A percentile compares a stretch with the other conserved stretches of the same genome.
These are phyloP conservation scores for Cynaeus angustus DNA, from an alignment of 2,888 invertebrate species.

Conservation along the genomic window DNA sequence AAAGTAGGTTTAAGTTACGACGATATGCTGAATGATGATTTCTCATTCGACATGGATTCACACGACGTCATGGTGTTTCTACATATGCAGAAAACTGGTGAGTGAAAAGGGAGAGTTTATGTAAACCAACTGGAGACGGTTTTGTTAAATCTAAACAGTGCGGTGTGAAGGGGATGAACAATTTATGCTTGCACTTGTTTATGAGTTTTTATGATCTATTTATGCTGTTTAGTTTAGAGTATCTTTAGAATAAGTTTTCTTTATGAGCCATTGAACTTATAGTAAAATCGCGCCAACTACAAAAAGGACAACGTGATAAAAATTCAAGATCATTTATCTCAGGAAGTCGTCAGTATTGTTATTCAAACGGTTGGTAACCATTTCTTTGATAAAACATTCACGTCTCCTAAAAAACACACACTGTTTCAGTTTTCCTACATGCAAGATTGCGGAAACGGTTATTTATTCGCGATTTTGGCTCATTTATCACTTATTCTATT, in stretches of 20 bases:
- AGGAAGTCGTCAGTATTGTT: too few relatives aligned
- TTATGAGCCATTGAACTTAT: slow-evolving; percentile 2
- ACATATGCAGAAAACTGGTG: slow-evolving; percentile 98
- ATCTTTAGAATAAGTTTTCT: not conserved
- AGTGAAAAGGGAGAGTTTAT: slow-evolving; percentile 48
- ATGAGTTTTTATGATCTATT: not conserved
- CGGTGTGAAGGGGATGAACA: too few relatives aligned
- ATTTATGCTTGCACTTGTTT: not conserved
- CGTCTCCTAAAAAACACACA: not conserved
- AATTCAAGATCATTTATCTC: too few relatives aligned
- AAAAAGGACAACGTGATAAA: too few relatives aligned
- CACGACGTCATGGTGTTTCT: slow-evolving; percentile 98
- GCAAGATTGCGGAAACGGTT: not conserved
- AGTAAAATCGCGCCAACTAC: too few relatives aligned
- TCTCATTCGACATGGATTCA: slow-evolving; percentile 91
- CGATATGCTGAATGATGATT: slow-evolving; percentile 89
- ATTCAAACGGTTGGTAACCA: too few relatives aligned
- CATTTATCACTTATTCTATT: not conserved
- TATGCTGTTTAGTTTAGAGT: not conserved
- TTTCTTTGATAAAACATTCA: not conserved
- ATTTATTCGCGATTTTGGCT: not conserved
- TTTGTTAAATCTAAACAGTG: slow-evolving; percentile 1
- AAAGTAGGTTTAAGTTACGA: slow-evolving; percentile 87
- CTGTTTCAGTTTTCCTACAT: not conserved
- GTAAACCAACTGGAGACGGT: slow-evolving; percentile 6